Evolutionary conservation across 2,113 vertebrate genomes (phyloP).

Genomic region (Colaptes auratus): DNA sequence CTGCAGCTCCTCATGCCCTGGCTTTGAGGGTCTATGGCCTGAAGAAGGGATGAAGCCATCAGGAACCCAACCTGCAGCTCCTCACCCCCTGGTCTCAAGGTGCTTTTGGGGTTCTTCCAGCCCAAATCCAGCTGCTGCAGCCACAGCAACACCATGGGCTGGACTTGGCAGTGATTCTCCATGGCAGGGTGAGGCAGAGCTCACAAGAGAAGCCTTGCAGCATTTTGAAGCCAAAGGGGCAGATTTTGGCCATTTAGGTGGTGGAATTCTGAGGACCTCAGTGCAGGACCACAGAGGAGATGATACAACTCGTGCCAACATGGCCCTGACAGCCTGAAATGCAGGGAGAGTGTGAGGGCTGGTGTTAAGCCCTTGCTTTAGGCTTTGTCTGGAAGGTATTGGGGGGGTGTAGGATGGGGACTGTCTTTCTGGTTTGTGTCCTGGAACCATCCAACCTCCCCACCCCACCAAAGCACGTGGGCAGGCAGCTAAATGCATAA

Average conservation of each 20-base stretch:
- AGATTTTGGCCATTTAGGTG: background rate
- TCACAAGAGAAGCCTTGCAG: background rate
- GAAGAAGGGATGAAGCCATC: background rate
- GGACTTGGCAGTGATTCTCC: background rate
- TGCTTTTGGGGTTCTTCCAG: background rate
- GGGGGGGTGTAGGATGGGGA: background rate
- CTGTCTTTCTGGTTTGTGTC: background rate
- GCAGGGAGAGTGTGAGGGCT: background rate
- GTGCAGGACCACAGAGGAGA: background rate
- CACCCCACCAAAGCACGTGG: accelerated
- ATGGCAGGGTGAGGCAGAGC: background rate
- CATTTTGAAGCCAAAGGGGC: background rate
- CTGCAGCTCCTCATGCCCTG: background rate
- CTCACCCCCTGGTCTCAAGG: background rate
- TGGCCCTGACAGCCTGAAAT: background rate
- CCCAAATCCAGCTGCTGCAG: background rate
- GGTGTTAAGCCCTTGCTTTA: background rate
- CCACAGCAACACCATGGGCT: background rate
- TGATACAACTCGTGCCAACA: accelerated
- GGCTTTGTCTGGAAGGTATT: background rate
- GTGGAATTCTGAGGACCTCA: background rate
- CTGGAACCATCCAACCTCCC: background rate
- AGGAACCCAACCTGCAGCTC: background rate
- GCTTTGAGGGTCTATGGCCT: background rate
- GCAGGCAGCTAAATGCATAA: background rate